Base-by-base conservation (phyloP, 2,888 invertebrate species). In the Eilema sororculum region DNA sequence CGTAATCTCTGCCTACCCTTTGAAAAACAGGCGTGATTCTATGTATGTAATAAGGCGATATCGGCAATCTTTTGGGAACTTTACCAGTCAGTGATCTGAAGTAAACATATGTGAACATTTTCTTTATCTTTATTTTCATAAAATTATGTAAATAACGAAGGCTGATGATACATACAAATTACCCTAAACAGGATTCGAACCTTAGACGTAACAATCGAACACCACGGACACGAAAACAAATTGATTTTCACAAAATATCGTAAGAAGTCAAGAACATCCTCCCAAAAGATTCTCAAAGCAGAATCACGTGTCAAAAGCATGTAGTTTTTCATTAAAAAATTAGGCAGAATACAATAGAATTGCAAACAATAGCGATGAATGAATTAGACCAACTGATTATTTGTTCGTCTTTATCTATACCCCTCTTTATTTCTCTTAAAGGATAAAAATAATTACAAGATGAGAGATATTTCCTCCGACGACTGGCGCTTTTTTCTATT, bases 371-470 rank as follows among this genome's bases (percentile, higher is more conserved):
- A 78, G 78, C 73, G 25, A 73, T 76, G 86, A 87, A 88, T 92
- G 93, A 88, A 90, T 92, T 90, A 88, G 90, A 92, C 91, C 92
- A 91, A 94, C 93, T 92, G 93, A 94, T 93, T 93, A 89, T 90
- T 86, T 89, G 85, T 83, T 74, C 79, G 73, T 72, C 77, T 90
- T 89, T 91, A 90, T 90, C 88, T 88, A 87, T 86, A 83, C 83
- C 82, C 80, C 84, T 87, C 89, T 88, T 89, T 89, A 89, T 90
- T 90, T 89, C 90, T 89, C 90, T 93, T 91, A 95, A 94, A 93
- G 94, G 94, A 95, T 95, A 91, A 95, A 95, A 93, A 95, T 95
- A 95, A 95, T 95, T 93, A 94, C 93, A 92, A 94, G 95, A 95
- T 95, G 93, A 93, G 91, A 95, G 94, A 91, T 91, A 90, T 90